These are phyloP conservation scores for Paraescarpia echinospica DNA, from an alignment of 1,140 invertebrate genomes.

Conservation along the genomic window DNA sequence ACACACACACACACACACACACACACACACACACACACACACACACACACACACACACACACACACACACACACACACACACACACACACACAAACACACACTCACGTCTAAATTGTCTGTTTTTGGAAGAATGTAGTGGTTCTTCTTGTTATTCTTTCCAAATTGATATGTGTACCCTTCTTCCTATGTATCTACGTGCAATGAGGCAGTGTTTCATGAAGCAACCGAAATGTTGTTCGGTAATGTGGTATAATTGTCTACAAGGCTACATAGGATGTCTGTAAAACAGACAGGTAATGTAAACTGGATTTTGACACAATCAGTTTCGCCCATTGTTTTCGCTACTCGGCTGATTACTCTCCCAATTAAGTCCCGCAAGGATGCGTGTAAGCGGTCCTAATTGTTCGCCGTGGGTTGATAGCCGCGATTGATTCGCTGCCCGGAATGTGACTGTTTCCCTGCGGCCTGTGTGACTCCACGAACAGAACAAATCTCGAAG, in stretches of 20 bases:
- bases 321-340: background rate
- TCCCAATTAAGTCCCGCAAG: background rate
- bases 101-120: too few relatives aligned
- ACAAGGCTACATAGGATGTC: background rate
- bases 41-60: too few relatives aligned
- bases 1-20: too few relatives aligned
- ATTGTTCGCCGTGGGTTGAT: background rate
- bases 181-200: too few relatives aligned
- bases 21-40: too few relatives aligned
- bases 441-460: background rate
- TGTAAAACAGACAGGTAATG: background rate
- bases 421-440: background rate
- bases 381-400: background rate
- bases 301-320: background rate
- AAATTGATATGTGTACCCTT: too few relatives aligned
- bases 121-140: too few relatives aligned
- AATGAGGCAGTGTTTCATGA: background rate
- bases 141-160: too few relatives aligned
- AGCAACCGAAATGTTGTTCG: background rate
- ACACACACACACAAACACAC: too few relatives aligned
- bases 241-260: background rate
- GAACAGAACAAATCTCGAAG: background rate
- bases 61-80: too few relatives aligned
- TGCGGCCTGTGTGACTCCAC: background rate
- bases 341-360: background rate